Base-by-base conservation (phyloP, 1,140 invertebrate species). In the honey bee (Apis mellifera) region DNA sequence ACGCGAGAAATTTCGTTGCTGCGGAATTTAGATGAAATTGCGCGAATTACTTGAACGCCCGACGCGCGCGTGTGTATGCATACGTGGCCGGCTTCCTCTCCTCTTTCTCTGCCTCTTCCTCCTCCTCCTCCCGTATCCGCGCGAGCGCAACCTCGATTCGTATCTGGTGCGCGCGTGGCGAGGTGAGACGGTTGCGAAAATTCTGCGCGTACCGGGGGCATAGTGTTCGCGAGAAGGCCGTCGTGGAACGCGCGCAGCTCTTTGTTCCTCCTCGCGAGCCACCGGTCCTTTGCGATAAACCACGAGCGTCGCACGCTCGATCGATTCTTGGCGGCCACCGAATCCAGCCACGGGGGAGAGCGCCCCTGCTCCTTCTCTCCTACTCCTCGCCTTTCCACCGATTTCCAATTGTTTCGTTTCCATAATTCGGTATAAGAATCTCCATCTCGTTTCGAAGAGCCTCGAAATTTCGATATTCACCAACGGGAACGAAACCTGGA, bases 21-120 rank as follows among this genome's bases (percentile, higher is more conserved):
- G 78, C 77, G 93, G 93, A 93, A 94, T 94, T 94, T 94, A 92
- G 91, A 93, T 94, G 93, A 93, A 94, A 94, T 94, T 94, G 91
- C 93, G 89, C 88, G 91, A 93, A 94, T 94, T 93, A 92, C 92
- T 93, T 90, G 89, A 84, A 80, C 85, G 88, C 88, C 83, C 86
- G 81, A 73, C 78, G 74, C 69, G 59, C 64, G 78, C 86, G 68
- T 59, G 76, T 81, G 48, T 66, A 57, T 50, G 76, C 82, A 84
- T 71, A 85, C 66, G 81, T 50, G 62, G 52, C 21, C 64, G 68
- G 12, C 50, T 32, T 68, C 64, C 69, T 72, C 64, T 72, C 64
- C 32, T 62, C 73, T 60, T 81, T 26, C 19, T 55, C 64, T 52
- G 60, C 64, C 68, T 65, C 70, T 52, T 82, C 52, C n/a, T 50